phyloP scores from a whole-genome alignment of 1,140 invertebrate genomes.

The Drosophila yakuba region DNA sequence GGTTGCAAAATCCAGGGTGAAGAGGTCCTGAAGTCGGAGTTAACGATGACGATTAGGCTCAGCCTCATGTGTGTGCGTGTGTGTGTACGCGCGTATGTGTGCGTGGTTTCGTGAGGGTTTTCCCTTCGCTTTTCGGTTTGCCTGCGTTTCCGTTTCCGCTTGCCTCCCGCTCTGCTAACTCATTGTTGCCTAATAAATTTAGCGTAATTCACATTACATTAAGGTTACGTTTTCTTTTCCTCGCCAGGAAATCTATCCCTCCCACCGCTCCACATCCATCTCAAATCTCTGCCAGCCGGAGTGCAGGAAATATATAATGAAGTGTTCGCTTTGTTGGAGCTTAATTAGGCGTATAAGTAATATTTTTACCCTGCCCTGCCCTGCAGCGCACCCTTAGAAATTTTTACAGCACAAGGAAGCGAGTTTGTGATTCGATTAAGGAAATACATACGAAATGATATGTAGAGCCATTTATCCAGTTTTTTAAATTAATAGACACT shows the following conservation, averaged over 20 bases:
- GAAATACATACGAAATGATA: no score
- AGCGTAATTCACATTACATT: slow-evolving; percentile 76
- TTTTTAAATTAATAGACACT: no score
- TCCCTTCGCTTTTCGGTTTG: slow-evolving; percentile 9
- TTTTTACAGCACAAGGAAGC: slow-evolving; percentile 3
- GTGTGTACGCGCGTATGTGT: slow-evolving; percentile 7
- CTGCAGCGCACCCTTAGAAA: slow-evolving; percentile 1
- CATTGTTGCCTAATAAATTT: slow-evolving; percentile 75
- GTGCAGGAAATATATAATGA: slow-evolving; percentile 79
- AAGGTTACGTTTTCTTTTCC: slow-evolving; percentile 56
- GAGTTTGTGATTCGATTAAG: not conserved
- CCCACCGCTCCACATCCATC: not conserved
- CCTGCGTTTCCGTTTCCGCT: slow-evolving; percentile 56
- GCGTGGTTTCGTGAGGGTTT: slow-evolving; percentile 1
- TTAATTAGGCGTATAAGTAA: slow-evolving; percentile 83
- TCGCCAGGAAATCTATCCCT: slow-evolving; percentile 5
- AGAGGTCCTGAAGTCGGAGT: slow-evolving; percentile 21
- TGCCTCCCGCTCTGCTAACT: not conserved
- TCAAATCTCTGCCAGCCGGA: slow-evolving; percentile 22
- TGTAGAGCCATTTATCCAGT: not conserved
- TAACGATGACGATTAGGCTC: slow-evolving; percentile 65
- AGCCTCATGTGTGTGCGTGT: slow-evolving; percentile 8
- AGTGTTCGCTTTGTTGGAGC: slow-evolving; percentile 79
- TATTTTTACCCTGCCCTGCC: slow-evolving; percentile 62
- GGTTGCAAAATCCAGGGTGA: slow-evolving; percentile 9